Evolutionary conservation across 2,888 invertebrate genomes (phyloP).

Genomic region (Augochlorella aurata): DNA sequence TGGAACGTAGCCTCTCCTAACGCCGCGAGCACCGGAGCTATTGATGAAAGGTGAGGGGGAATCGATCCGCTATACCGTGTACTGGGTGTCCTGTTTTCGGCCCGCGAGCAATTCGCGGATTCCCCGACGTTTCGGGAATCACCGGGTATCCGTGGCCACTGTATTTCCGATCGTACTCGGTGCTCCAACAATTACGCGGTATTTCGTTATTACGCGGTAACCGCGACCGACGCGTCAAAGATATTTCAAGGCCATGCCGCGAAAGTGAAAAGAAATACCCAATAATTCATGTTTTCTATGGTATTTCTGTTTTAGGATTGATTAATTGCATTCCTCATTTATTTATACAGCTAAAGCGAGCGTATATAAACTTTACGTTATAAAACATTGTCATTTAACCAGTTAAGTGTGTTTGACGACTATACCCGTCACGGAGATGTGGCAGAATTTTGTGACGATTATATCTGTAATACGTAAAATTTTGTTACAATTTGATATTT

Average conservation of each 20-base stretch:
- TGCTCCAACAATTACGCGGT: neutral
- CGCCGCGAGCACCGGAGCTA: constrained; percentile 45
- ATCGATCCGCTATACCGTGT: constrained; percentile 49
- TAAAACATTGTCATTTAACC: too few relatives aligned
- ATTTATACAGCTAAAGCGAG: neutral
- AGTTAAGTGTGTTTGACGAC: too few relatives aligned
- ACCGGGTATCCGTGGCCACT: neutral
- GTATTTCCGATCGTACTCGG: constrained; percentile 5
- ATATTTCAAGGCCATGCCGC: neutral
- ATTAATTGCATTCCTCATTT: neutral
- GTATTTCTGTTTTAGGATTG: neutral
- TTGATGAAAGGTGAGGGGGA: constrained; percentile 56
- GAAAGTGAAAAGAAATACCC: neutral
- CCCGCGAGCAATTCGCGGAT: constrained; percentile 8
- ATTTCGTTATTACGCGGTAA: neutral
- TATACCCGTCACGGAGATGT: too few relatives aligned
- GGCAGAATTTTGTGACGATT: too few relatives aligned
- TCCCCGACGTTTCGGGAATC: constrained; percentile 3
- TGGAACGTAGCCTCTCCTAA: constrained; percentile 37
- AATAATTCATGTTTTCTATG: neutral
- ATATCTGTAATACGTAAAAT: too few relatives aligned
- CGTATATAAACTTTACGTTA: too few relatives aligned
- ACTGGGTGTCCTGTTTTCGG: constrained; percentile 48
- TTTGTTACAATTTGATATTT: too few relatives aligned
- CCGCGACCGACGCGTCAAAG: neutral